A percentile compares a stretch with the other conserved stretches of the same genome.
Evolutionary conservation across 2,113 vertebrate species (phyloP).

Genomic region (Hyaena hyaena): DNA sequence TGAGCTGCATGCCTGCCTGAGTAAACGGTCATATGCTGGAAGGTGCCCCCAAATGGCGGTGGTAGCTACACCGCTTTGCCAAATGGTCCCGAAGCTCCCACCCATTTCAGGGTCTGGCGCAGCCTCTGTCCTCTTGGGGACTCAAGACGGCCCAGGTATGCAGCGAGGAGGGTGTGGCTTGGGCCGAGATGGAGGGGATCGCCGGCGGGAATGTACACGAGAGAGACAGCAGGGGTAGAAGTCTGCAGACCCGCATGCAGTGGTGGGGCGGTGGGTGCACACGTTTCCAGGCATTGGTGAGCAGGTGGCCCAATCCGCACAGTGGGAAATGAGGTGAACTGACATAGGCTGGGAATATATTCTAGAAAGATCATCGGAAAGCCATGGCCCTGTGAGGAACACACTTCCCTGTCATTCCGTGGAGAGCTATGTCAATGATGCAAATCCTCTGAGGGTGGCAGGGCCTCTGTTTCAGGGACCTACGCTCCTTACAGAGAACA

Average conservation of each 20-base stretch:
- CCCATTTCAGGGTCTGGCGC: neutral
- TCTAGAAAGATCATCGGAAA: neutral
- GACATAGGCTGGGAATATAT: neutral
- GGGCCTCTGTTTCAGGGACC: neutral
- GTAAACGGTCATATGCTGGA: neutral
- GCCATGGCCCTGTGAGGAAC: neutral
- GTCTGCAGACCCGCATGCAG: fast-evolving
- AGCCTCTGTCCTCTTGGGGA: neutral
- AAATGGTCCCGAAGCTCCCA: neutral
- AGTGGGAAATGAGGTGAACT: too few relatives aligned
- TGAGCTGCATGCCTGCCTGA: neutral
- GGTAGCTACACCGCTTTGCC: neutral
- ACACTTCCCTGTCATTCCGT: neutral
- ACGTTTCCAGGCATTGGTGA: neutral
- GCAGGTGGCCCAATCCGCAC: neutral
- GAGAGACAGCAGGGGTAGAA: neutral
- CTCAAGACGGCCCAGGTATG: neutral
- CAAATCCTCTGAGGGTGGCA: neutral
- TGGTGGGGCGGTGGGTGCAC: fast-evolving
- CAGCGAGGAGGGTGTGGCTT: neutral
- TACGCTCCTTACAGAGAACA: neutral
- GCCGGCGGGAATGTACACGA: fast-evolving
- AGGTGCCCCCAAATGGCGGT: neutral
- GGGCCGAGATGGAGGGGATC: neutral
- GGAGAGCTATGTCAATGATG: neutral